Percentiles rank a stretch among this genome's conserved stretches.
phyloP scores from a whole-genome alignment of 2,888 invertebrate genomes.

The Pollenia griseotomentosa region DNA sequence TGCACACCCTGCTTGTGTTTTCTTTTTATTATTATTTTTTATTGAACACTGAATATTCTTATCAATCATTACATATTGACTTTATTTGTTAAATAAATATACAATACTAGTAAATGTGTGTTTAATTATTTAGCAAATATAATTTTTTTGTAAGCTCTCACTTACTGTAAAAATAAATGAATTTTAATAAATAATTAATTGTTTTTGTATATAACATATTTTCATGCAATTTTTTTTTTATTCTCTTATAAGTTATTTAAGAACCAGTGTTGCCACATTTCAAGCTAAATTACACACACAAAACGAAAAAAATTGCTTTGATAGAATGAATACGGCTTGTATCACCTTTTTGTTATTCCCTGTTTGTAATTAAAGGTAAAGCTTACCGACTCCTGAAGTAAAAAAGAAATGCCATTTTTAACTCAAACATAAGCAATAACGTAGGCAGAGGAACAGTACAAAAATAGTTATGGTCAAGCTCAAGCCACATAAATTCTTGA shows the following conservation, averaged over 20 bases:
- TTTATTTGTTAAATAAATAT: not conserved
- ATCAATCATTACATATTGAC: constrained; percentile 12
- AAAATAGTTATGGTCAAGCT: too few species aligned
- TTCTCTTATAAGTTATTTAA: not conserved
- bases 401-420: too few species aligned
- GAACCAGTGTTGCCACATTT: too few species aligned
- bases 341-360: too few species aligned
- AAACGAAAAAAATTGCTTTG: too few species aligned
- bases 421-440: too few species aligned
- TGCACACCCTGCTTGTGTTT: not conserved
- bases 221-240: constrained; percentile 14
- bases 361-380: too few species aligned
- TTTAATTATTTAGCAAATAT: constrained; percentile 29
- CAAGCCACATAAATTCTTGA: too few species aligned
- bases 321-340: too few species aligned
- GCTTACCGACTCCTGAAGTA: too few species aligned
- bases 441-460: too few species aligned
- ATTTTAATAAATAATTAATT: constrained; percentile 18
- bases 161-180: constrained; percentile 27
- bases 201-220: constrained; percentile 34
- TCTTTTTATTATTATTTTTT: constrained; percentile 6
- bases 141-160: not conserved
- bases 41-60: constrained; percentile 5
- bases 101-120: not conserved
- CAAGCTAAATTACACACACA: too few species aligned